Evolutionary conservation across 2,113 vertebrate genomes (phyloP), one percentile per base, ranked within the genome.

Genomic region (Urocitellus parryii): DNA sequence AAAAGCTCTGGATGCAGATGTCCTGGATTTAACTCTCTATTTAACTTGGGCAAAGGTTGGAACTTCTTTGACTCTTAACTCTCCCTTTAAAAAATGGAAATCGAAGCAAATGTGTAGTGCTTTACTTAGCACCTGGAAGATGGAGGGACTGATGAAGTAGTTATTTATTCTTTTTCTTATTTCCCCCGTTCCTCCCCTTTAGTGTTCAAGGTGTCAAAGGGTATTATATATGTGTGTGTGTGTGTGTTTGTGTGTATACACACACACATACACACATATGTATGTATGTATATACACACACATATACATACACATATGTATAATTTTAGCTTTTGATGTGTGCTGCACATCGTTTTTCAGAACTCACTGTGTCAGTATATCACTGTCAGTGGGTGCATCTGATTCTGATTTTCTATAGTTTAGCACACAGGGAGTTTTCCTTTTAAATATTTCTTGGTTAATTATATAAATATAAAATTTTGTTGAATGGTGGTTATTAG

Each of bases 361-460:
- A 88, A 81, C 22, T 76, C 48, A 25, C 42, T 13, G 6, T 17
- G 22, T 3, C 39, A 14, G 7, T 51, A 37, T 13, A n/a, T 86
- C 53, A 39, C 88, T 87, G 37, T 14, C 51, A 32, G 37, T 56
- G 25, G 32, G 9, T 45, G 4, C 77, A 48, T 29, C 17, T 68
- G 25, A 73, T 37, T 29, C 17, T 68, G 25, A 73, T 37, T 56
- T 34, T 58, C 53, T 8, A 37, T 32, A 86, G 63, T 84, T 76
- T 72, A 29, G 32, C 12, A 53, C 73, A 58, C 7, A 34, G 37
- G 45, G 45, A 63, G 70, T 84, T 91, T 45, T 79, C 14, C 25
- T 24, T 39, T 68, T 37, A 86, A 87, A 67, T 24, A n/a, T 95
- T 92, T 76, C 39, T 90, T 68, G 72, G n/a, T 78, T 85, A 79